These are phyloP conservation scores for Corynorhinus townsendii DNA, from an alignment of 2,113 vertebrate genomes.

Conservation along the genomic window DNA sequence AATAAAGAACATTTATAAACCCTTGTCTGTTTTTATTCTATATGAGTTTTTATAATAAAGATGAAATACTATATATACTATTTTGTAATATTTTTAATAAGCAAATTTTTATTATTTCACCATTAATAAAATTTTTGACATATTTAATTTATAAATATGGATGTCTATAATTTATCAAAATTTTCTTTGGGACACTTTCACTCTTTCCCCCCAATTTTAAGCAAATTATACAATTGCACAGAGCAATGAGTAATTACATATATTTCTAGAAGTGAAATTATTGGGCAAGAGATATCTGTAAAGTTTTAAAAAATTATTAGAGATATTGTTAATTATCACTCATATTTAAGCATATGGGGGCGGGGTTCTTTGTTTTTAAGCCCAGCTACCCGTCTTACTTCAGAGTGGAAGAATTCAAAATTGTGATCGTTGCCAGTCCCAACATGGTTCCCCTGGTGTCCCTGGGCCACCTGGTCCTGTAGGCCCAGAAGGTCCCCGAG, in stretches of 20 bases:
- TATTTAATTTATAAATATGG: not conserved
- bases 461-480: slow-evolving; percentile 87
- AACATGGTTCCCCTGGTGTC: slow-evolving; percentile 83
- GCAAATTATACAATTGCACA: not conserved
- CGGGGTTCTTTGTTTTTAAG: slow-evolving; percentile 75
- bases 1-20: not conserved
- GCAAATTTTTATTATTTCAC: not conserved
- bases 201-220: not conserved
- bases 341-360: not conserved
- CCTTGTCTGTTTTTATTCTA: not conserved
- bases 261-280: slow-evolving; percentile 13
- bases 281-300: not conserved
- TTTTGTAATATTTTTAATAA: not conserved
- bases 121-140: not conserved
- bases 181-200: not conserved
- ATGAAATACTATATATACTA: not conserved
- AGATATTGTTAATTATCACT: not conserved
- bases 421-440: slow-evolving; percentile 88
- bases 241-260: not conserved
- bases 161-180: not conserved
- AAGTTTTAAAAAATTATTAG: not conserved
- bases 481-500: slow-evolving; percentile 88
- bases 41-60: not conserved
- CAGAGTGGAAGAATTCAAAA: slow-evolving; percentile 86
- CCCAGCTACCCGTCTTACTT: slow-evolving; percentile 88